Evolutionary conservation across 2,888 invertebrate genomes (phyloP), one percentile per base, ranked within the genome.

Genomic region (Amphipoea oculea): DNA sequence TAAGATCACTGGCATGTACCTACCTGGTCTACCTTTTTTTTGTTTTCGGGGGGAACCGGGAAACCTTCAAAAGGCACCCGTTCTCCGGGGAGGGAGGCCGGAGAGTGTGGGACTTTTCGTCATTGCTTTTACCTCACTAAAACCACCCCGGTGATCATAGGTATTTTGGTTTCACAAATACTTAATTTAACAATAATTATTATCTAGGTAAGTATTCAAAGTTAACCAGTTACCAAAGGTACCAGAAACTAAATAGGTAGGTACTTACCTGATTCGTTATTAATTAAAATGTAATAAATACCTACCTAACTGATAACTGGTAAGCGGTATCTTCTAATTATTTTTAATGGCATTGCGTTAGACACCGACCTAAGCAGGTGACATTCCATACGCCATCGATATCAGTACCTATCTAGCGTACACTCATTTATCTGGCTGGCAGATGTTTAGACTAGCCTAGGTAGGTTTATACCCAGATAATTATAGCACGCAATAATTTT

Each of bases 301-400:
- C 20, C 0, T 51, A 79, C 20, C 0, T 60, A 60, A 45, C 9
- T 42, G 51, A 23, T 76, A 74, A 3, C 54, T 62, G 20, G 36
- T 66, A 66, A 51, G n/a, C 6, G 40, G 14, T 42, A 23, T 40
- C 48, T 54, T 81, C 54, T 17, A 72, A 81, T 81, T 63, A 81
- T 40, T 54, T 40, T 81, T 48, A 71, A 81, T 73, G 40, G 23
- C 29, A 73, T 73, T 23, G n/a, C 12, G 29, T 48, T 66, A 57
- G 12, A 57, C 29, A 57, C 40, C 40, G 17, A 66, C 48, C 23
- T 57, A 40, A 29, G 9, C 77, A 65, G 63, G 77, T 72, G 62
- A 78, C 71, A 72, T 84, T 84, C 84, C 71, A 57, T 57, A 62
- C 6, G 17, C 14, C n/a, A 36, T 63, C 68, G 68, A 63, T 84